Conservation (phyloP, 1,140 invertebrate species). For the Drosophila subobscura region DNA sequence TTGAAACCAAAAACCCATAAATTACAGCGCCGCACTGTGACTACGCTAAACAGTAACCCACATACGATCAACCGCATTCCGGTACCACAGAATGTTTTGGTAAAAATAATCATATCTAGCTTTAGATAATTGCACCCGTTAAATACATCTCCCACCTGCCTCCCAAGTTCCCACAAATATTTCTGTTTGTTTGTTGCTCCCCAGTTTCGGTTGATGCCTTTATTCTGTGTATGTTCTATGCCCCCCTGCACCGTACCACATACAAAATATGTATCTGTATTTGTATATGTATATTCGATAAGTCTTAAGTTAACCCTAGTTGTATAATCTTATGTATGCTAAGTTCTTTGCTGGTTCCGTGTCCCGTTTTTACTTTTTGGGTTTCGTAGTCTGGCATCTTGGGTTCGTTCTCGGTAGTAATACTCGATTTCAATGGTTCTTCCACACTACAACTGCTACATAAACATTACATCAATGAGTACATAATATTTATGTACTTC, state of each 20-base stretch:
- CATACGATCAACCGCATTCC: slow-evolving; percentile 84
- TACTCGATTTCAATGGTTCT: slow-evolving; percentile 22
- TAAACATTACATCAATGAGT: slow-evolving; percentile 23
- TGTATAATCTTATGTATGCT: slow-evolving; percentile 36
- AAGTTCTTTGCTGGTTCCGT: slow-evolving; percentile 45
- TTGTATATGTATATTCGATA: slow-evolving; percentile 40
- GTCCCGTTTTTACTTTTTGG: slow-evolving; percentile 27
- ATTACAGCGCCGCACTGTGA: slow-evolving; percentile 84
- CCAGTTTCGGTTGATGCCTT: slow-evolving; percentile 30
- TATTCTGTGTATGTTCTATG: slow-evolving; percentile 36
- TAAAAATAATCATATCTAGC: slow-evolving; percentile 81
- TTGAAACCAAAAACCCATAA: slow-evolving; percentile 61
- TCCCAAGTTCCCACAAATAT: slow-evolving; percentile 1
- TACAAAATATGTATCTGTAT: slow-evolving; percentile 2
- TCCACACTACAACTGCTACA: too few relatives aligned
- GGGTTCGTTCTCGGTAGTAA: slow-evolving; percentile 57
- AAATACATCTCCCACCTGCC: slow-evolving; percentile 8
- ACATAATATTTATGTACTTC: slow-evolving; percentile 25
- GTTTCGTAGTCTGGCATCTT: slow-evolving; percentile 51
- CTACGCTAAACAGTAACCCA: slow-evolving; percentile 84
- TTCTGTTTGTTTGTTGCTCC: slow-evolving; percentile 47
- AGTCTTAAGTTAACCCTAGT: slow-evolving; percentile 54
- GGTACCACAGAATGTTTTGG: slow-evolving; percentile 84
- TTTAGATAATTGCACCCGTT: slow-evolving; percentile 40
- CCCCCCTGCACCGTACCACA: too few relatives aligned